Evolutionary conservation across 1,140 invertebrate genomes (phyloP).

Genomic region (Halesus radiatus): DNA sequence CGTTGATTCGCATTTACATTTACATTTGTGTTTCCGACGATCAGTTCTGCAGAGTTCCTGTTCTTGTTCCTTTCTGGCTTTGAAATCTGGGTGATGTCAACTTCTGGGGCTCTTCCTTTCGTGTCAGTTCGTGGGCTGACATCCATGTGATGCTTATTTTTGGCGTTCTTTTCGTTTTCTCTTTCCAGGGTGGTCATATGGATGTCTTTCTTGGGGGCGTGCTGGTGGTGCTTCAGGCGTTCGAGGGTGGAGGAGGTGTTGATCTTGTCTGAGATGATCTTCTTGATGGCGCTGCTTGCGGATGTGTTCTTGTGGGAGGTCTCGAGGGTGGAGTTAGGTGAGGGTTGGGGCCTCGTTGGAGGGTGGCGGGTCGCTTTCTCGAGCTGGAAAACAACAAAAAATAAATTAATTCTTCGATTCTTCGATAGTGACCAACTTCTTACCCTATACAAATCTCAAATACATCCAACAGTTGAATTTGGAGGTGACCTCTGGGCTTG

Average conservation of each 20-base stretch:
- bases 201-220: conserved; percentile 49
- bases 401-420: no score
- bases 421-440: no score
- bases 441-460: no score
- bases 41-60: conserved; percentile 61
- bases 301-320: conserved; percentile 60
- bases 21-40: neutral
- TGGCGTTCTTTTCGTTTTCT: conserved; percentile 70
- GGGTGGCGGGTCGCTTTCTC: conserved; percentile 67
- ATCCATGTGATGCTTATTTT: conserved; percentile 57
- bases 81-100: conserved; percentile 27
- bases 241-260: conserved; percentile 63
- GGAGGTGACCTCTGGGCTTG: no score
- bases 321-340: conserved; percentile 68
- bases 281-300: conserved; percentile 61
- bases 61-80: conserved; percentile 66
- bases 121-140: neutral
- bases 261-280: conserved; percentile 68
- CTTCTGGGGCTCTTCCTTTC: conserved; percentile 4
- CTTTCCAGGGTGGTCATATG: conserved; percentile 67
- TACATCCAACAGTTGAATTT: no score
- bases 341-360: conserved; percentile 61
- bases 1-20: conserved; percentile 10
- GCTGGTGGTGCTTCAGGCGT: conserved; percentile 69
- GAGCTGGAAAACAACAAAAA: conserved; percentile 62